Base-by-base conservation (phyloP, 2,797 vertebrate species). In the Lepidocolaptes lacrymiger region DNA sequence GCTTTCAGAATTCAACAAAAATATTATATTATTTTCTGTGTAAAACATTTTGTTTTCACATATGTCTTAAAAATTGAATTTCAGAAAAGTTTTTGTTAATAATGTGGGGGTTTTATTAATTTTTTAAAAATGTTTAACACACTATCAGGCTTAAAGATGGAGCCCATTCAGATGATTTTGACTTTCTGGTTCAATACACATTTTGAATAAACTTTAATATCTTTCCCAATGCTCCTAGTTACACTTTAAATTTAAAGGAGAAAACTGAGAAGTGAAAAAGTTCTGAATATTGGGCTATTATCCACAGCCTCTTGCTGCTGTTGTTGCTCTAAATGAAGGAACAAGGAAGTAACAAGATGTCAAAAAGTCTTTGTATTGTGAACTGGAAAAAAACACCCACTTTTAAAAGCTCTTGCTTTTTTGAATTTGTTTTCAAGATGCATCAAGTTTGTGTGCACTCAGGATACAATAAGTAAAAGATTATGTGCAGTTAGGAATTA, bases 401-500 rank as follows among this genome's bases (percentile, higher is more conserved):
- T 77, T 88, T 20, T 58, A 64, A 68, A 82, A 80, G 20, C 34
- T 89, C 28, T 84, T 74, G 75, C 46, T 72, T 73, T 93, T 82
- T 87, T 36, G 48, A 62, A 63, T 71, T 91, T 69, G 32, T 95
- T 95, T 84, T 71, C 39, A 74, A 85, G 71, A 75, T 63, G n/a
- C 34, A 11, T 80, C 67, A 46, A 63, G 58, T 95, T 93, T n/a
- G 27, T 85, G 16, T 49, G 48, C 30, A 36, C 63, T 89, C 28
- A 78, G 64, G 48, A 30, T 94, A 56, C 1, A 12, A 75, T 71
- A 59, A 22, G 49, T 93, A 74, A 80, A 89, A 14, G 16, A 82
- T 68, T 78, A 88, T 92, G 51, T 94, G n/a, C 80, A 91, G 63
- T 81, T 59, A 74, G 26, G 46, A 95, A 75, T 89, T 89, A 91